Percentiles rank a stretch among this genome's conserved stretches.
Conservation (phyloP, 2,797 vertebrate genomes). For the Cyprinella venusta region DNA sequence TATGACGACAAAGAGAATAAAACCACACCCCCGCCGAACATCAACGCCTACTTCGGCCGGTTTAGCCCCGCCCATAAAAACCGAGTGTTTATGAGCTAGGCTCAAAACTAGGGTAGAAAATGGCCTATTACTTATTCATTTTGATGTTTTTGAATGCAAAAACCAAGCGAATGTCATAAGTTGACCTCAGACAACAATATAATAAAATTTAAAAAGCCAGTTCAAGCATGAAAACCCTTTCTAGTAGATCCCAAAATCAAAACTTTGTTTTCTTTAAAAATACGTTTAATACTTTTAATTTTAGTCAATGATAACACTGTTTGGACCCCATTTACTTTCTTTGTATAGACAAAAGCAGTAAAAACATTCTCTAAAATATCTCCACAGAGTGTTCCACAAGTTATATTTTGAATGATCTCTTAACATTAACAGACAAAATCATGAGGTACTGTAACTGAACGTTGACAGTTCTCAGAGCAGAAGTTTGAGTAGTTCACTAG, state of each 20-base stretch:
- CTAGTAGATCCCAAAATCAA: background rate
- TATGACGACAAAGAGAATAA: too few relatives aligned
- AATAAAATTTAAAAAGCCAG: too few relatives aligned
- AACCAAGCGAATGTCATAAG: too few relatives aligned
- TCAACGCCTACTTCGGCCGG: too few relatives aligned
- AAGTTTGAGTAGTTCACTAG: slow-evolving; percentile 59
- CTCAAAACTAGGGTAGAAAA: too few relatives aligned
- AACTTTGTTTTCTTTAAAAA: background rate
- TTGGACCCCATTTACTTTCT: background rate
- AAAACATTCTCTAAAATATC: background rate
- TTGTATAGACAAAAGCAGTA: background rate
- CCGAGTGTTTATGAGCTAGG: too few relatives aligned
- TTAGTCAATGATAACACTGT: background rate
- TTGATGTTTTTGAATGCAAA: too few relatives aligned
- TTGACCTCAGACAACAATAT: too few relatives aligned
- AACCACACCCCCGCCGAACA: too few relatives aligned
- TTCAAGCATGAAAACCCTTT: background rate
- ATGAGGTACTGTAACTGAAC: background rate
- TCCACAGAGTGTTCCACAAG: background rate
- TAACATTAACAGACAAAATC: background rate
- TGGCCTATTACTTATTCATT: too few relatives aligned
- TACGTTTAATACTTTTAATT: too few relatives aligned
- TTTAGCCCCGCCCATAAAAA: too few relatives aligned
- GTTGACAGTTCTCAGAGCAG: background rate
- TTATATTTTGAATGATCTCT: background rate